Evolutionary conservation across 2,888 invertebrate genomes (phyloP).

Genomic region (Stegana nigrithorax): DNA sequence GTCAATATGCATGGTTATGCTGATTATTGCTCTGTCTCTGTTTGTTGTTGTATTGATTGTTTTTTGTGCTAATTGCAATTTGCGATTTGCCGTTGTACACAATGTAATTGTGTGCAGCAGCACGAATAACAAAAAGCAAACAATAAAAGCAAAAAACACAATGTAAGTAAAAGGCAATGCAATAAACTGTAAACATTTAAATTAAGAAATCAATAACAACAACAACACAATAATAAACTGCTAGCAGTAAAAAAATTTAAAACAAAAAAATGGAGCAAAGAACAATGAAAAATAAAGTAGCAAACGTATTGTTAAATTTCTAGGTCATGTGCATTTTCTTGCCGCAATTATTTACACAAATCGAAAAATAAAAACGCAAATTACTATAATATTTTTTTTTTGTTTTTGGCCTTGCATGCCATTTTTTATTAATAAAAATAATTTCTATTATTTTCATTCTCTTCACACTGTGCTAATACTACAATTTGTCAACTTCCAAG

Average conservation of each 20-base stretch:
- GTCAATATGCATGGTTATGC: too few relatives aligned
- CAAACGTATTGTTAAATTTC: constrained; percentile 20
- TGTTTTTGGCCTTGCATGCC: too few relatives aligned
- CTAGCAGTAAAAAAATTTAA: constrained; percentile 2
- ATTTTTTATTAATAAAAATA: too few relatives aligned
- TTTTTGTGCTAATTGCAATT: neutral
- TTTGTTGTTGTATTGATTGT: neutral
- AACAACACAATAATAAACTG: neutral
- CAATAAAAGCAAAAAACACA: too few relatives aligned
- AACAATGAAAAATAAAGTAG: neutral
- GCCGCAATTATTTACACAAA: neutral
- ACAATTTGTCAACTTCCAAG: too few relatives aligned
- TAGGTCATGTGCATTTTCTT: constrained; percentile 19
- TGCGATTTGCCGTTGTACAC: neutral
- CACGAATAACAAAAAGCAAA: neutral
- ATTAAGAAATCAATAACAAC: neutral
- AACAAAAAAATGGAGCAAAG: neutral
- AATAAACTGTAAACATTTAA: neutral
- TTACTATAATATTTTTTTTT: too few relatives aligned
- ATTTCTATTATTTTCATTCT: too few relatives aligned
- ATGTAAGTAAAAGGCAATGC: too few relatives aligned
- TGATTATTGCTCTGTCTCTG: neutral
- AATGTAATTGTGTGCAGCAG: neutral
- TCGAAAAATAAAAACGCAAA: too few relatives aligned
- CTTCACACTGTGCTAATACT: too few relatives aligned